Percentiles rank a stretch among this genome's conserved stretches.
Conservation (phyloP, 2,797 vertebrate species). For the Rhynchotus rufescens region DNA sequence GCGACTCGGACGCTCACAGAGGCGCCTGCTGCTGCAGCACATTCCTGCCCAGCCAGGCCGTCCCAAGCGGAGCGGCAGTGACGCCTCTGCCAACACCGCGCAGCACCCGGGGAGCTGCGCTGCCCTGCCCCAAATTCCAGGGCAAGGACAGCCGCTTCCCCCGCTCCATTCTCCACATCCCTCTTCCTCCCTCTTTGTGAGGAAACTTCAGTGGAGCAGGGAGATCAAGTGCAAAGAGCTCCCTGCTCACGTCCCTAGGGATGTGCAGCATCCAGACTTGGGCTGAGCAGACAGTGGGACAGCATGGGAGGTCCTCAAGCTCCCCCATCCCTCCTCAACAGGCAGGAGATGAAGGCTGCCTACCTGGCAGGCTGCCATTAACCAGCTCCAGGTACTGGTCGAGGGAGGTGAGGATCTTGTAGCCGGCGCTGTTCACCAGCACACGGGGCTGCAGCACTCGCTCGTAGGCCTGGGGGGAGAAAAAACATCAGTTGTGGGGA, state of each 20-base stretch:
- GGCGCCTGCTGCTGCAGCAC: background rate
- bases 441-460: slow-evolving; percentile 85
- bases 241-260: too few species aligned
- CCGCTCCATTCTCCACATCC: background rate
- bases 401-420: slow-evolving; percentile 90
- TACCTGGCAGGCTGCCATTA: slow-evolving; percentile 89
- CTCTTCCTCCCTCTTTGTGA: background rate
- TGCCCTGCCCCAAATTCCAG: too few species aligned
- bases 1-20: too few species aligned
- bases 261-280: too few species aligned
- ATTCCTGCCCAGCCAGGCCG: background rate
- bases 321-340: background rate
- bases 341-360: background rate
- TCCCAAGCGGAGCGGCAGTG: too few species aligned
- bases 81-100: background rate
- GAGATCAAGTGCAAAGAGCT: background rate
- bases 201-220: background rate
- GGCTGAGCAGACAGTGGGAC: background rate
- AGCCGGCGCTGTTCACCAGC: slow-evolving; percentile 91
- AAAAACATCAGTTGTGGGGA: background rate
- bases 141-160: background rate
- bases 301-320: rapidly evolving
- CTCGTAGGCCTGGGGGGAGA: slow-evolving; percentile 85
- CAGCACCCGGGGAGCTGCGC: too few species aligned
- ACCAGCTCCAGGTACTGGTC: slow-evolving; percentile 92